Percentiles rank a stretch among this genome's conserved stretches.
phyloP scores from a whole-genome alignment of 2,797 vertebrate genomes.

The Etheostoma perlongum region DNA sequence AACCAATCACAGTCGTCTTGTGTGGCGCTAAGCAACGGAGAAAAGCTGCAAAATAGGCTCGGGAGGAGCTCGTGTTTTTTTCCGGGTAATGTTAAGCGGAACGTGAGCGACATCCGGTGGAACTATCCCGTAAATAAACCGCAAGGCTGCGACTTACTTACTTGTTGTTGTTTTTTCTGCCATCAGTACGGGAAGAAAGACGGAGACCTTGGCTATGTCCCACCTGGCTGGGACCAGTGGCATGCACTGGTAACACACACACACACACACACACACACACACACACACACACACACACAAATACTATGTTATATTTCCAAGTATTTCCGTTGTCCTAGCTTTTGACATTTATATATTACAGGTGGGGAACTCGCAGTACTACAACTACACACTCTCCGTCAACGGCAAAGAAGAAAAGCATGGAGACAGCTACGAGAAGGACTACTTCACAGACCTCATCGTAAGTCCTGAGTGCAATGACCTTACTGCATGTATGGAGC shows the following conservation, averaged over 20 bases:
- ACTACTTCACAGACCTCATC: conserved; percentile 88
- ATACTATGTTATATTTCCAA: no score
- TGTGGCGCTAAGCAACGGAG: no score
- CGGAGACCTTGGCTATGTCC: conserved; percentile 77
- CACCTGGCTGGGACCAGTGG: conserved; percentile 88
- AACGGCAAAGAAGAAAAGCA: conserved; percentile 85
- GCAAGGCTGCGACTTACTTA: neutral
- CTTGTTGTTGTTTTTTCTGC: neutral
- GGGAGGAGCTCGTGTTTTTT: no score
- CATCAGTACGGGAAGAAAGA: conserved; percentile 82
- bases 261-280: no score
- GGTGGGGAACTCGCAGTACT: conserved; percentile 87
- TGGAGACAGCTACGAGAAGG: conserved; percentile 77
- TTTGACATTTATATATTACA: conserved; percentile 38
- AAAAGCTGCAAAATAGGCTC: no score
- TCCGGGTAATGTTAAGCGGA: no score
- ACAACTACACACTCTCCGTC: conserved; percentile 87
- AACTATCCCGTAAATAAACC: no score
- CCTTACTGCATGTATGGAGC: neutral
- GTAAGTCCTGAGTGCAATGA: conserved; percentile 69
- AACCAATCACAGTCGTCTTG: no score
- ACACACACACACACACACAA: no score
- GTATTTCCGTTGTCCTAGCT: no score
- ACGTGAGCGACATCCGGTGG: no score
- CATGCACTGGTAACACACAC: conserved; percentile 79